A percentile compares a stretch with the other conserved stretches of the same genome.
Conservation (phyloP, 2,888 invertebrate species). For the Thymelicus lineola region DNA sequence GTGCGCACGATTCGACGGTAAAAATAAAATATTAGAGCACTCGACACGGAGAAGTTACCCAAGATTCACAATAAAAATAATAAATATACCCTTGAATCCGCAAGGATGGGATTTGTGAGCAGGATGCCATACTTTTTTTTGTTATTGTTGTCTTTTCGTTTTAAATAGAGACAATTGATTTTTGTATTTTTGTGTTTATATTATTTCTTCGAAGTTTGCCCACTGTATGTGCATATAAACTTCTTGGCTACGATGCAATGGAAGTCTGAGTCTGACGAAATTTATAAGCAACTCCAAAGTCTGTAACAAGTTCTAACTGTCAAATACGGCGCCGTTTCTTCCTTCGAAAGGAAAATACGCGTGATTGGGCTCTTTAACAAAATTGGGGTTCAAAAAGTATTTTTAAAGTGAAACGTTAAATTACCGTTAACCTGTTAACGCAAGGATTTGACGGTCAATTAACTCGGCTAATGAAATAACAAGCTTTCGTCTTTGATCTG, state of each 20-base stretch:
- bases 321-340: no score
- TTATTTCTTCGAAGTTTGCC: no score
- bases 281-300: no score
- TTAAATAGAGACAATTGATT: no score
- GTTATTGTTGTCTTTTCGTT: no score
- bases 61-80: conserved; percentile 3
- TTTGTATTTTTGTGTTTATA: no score
- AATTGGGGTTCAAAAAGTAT: not conserved
- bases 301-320: no score
- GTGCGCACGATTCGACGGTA: conserved; percentile 12
- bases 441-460: conserved; percentile 36
- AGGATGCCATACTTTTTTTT: no score
- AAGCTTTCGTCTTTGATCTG: conserved; percentile 29
- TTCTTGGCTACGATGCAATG: no score
- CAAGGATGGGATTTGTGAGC: not conserved
- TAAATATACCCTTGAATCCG: not conserved
- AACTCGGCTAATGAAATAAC: conserved; percentile 30
- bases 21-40: conserved; percentile 10
- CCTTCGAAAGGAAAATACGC: no score
- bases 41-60: not conserved
- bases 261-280: no score
- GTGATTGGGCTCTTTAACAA: not conserved
- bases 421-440: conserved; percentile 34
- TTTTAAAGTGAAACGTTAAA: conserved; percentile 8
- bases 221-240: no score